Conservation (phyloP, 1,140 invertebrate species). For the Drosophila burlai region DNA sequence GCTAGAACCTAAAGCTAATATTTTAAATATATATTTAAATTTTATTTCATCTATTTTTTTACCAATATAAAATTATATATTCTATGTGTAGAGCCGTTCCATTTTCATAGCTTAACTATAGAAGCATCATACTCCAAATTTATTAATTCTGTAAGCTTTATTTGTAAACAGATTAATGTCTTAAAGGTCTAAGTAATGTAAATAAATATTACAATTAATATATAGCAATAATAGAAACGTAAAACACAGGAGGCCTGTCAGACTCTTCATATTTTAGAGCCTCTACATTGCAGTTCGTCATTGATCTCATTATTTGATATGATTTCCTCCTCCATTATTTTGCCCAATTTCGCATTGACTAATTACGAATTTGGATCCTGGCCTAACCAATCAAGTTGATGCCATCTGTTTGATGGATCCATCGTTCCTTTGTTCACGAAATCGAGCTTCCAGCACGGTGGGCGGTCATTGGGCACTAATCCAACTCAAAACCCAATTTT, state of each 20-base stretch:
- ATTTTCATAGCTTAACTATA: no score
- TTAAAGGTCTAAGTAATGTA: background rate
- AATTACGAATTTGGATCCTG: slow-evolving; percentile 5
- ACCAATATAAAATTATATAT: no score
- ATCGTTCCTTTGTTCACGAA: background rate
- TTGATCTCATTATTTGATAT: background rate
- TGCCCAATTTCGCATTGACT: background rate
- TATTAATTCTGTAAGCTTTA: background rate
- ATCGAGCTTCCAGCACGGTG: slow-evolving; percentile 4
- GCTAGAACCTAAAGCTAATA: background rate
- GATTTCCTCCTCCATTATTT: background rate
- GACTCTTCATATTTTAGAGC: background rate
- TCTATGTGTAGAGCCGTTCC: no score
- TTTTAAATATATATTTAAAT: background rate
- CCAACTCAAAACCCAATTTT: slow-evolving; percentile 26
- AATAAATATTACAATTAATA: background rate
- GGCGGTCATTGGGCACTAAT: slow-evolving; percentile 1
- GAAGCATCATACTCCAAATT: no score
- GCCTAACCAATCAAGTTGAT: slow-evolving; percentile 8
- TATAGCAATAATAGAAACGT: background rate
- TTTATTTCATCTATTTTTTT: no score
- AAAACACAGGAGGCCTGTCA: background rate
- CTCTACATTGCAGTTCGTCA: no score
- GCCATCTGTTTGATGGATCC: slow-evolving; percentile 16
- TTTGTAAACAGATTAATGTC: background rate